phyloP scores from a whole-genome alignment of 2,888 invertebrate genomes.

The Drosophila emarginata region DNA sequence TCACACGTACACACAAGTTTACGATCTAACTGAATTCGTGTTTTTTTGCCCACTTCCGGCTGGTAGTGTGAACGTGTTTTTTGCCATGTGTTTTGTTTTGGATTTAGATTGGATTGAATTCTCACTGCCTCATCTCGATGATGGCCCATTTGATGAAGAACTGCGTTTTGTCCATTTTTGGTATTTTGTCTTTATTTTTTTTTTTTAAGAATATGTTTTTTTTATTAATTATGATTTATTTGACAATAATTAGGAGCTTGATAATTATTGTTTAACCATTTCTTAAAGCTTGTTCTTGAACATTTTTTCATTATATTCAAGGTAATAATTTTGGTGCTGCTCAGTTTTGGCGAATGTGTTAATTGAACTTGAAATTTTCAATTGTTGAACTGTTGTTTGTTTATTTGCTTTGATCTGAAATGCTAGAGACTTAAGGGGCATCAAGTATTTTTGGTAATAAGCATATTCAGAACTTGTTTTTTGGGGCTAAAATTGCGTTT shows the following conservation, averaged over 20 bases:
- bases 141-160: conserved; percentile 1
- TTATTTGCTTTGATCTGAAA: background rate
- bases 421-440: background rate
- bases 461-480: conserved; percentile 3
- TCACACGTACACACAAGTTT: conserved; percentile 46
- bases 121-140: background rate
- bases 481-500: background rate
- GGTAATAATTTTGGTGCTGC: conserved; percentile 2
- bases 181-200: background rate
- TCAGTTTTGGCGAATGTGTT: conserved; percentile 4
- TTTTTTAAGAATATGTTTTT: background rate
- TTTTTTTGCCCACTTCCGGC: conserved; percentile 65
- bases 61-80: conserved; percentile 65
- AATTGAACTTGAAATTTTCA: conserved; percentile 8
- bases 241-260: background rate
- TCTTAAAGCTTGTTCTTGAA: conserved; percentile 9
- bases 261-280: conserved; percentile 9
- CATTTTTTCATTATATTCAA: conserved; percentile 31
- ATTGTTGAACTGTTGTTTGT: background rate
- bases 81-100: conserved; percentile 50
- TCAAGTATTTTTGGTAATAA: background rate
- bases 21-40: conserved; percentile 46
- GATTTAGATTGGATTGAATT: background rate
- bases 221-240: background rate
- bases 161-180: background rate